These are phyloP conservation scores for Apistogramma diplotaenia DNA, from an alignment of 2,113 vertebrate genomes.

Conservation along the genomic window DNA sequence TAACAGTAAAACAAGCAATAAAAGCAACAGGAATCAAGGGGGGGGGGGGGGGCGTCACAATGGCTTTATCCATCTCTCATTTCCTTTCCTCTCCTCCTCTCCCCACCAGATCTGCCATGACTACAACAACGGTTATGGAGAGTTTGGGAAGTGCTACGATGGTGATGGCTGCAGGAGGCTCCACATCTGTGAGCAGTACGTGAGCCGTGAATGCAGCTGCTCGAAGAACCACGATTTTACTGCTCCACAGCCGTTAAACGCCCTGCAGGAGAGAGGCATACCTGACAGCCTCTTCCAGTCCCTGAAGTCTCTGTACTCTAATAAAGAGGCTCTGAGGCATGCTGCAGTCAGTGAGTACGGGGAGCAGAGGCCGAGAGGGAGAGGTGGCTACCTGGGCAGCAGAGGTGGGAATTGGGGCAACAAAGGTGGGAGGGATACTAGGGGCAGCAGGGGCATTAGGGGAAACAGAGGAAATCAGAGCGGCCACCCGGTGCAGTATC, in stretches of 20 bases:
- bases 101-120: slow-evolving; percentile 62
- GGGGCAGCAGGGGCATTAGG: background rate
- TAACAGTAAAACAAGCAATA: too few species aligned
- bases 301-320: slow-evolving; percentile 60
- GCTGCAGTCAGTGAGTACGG: background rate
- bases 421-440: background rate
- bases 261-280: slow-evolving; percentile 37
- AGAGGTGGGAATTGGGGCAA: background rate
- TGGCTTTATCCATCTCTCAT: background rate
- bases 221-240: slow-evolving; percentile 59
- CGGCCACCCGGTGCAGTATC: rapidly evolving
- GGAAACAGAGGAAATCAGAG: background rate
- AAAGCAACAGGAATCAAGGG: too few species aligned
- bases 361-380: background rate
- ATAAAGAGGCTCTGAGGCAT: slow-evolving; percentile 54
- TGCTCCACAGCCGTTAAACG: slow-evolving; percentile 55
- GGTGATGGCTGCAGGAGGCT: slow-evolving; percentile 56
- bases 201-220: slow-evolving; percentile 60
- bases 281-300: slow-evolving; percentile 29
- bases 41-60: too few species aligned
- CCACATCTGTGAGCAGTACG: slow-evolving; percentile 69
- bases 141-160: slow-evolving; percentile 47
- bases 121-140: slow-evolving; percentile 71
- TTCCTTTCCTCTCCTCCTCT: background rate
- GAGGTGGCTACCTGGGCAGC: background rate